A percentile compares a stretch with the other conserved stretches of the same genome.
phyloP scores from a whole-genome alignment of 1,140 invertebrate genomes.

The Eufriesea mexicana region DNA sequence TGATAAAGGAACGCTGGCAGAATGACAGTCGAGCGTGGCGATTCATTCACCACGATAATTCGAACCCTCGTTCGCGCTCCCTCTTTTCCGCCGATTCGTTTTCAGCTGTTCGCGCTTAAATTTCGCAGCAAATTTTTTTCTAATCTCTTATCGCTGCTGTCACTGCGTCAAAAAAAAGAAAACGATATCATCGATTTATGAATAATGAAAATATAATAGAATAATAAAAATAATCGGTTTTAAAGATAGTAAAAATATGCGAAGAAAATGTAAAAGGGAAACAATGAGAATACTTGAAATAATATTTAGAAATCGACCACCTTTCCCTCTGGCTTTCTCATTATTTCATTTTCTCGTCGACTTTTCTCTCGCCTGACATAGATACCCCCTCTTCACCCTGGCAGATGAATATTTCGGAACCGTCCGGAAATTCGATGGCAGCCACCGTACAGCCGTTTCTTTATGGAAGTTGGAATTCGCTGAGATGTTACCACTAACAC shows the following conservation, averaged over 20 bases:
- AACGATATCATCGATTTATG: background rate
- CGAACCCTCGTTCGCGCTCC: background rate
- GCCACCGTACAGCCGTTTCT: constrained; percentile 45
- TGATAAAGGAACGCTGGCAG: constrained; percentile 54
- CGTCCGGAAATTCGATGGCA: constrained; percentile 64
- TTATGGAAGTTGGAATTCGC: constrained; percentile 56
- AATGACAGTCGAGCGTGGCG: constrained; percentile 53
- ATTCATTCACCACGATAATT: constrained; percentile 56
- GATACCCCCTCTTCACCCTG: constrained; percentile 14
- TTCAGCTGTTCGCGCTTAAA: background rate
- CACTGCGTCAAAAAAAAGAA: background rate
- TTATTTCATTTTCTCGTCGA: constrained; percentile 22
- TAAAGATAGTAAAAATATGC: background rate
- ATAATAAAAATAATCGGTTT: background rate
- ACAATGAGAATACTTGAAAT: background rate
- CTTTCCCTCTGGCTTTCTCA: background rate
- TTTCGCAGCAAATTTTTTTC: constrained; percentile 7
- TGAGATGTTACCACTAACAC: constrained; percentile 60
- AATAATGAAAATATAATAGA: no score
- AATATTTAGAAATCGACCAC: background rate
- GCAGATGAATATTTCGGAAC: constrained; percentile 59
- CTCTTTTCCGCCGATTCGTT: background rate
- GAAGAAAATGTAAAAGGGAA: background rate
- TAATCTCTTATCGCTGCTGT: background rate
- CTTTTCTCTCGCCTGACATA: constrained; percentile 27